Conservation (phyloP, 2,797 vertebrate genomes). For the Ctenochaetus hawaiiensis region DNA sequence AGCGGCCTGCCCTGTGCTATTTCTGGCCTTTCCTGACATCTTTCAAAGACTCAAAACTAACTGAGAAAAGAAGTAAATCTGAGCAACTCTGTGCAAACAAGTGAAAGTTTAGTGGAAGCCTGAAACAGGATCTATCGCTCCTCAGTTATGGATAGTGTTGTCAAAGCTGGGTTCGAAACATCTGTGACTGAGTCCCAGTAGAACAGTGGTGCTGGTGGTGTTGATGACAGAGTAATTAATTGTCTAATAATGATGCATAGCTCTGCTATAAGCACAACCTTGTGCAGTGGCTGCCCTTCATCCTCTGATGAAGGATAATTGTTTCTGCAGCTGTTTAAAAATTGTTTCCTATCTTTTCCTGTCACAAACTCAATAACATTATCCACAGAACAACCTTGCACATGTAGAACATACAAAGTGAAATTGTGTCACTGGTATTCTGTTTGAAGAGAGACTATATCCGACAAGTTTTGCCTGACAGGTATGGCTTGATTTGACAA, state of each 20-base stretch:
- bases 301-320: conserved; percentile 80
- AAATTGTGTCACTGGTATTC: conserved; percentile 21
- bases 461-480: background rate
- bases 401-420: conserved; percentile 18
- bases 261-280: conserved; percentile 69
- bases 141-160: conserved; percentile 54
- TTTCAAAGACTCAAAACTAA: conserved; percentile 72
- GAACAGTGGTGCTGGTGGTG: conserved; percentile 48
- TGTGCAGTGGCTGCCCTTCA: conserved; percentile 77
- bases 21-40: conserved; percentile 74
- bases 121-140: conserved; percentile 13
- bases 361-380: conserved; percentile 67
- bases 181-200: conserved; percentile 66
- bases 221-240: conserved; percentile 83
- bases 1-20: conserved; percentile 69
- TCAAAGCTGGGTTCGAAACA: conserved; percentile 59
- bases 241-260: conserved; percentile 84
- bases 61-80: conserved; percentile 58
- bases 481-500: background rate
- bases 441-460: background rate
- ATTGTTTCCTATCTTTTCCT: conserved; percentile 61
- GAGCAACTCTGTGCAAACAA: conserved; percentile 44
- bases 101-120: conserved; percentile 53
- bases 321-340: conserved; percentile 76
- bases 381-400: conserved; percentile 58